Base-by-base conservation (phyloP, 1,140 invertebrate genomes). In the Drosophila micromelanica region DNA sequence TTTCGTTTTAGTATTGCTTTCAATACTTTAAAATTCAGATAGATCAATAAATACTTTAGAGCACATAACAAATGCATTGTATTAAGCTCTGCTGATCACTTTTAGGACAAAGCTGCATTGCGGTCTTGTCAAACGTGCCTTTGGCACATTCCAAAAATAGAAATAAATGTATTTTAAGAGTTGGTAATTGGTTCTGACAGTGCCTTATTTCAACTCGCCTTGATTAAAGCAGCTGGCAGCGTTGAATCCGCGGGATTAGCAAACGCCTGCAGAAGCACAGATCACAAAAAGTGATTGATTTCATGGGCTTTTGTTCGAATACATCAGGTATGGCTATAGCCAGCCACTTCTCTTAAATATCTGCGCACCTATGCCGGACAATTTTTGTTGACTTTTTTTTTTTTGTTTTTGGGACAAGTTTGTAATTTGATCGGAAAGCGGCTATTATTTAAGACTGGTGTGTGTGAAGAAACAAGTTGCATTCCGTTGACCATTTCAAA, bases 401-500 rank as follows among this genome's bases (percentile, higher is more conserved):
- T 75, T 72, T 76, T 37, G 67, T 81, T 74, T 78, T 84, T 75
- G 65, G 35, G 62, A 67, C 38, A 43, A 43, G 23, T 17, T 55
- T 43, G 54, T 46, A 73, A 80, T 80, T 84, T 63, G 59, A 65
- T 60, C 38, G 65, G 32, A 56, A 69, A 49, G 57, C 68, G 42
- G 56, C 73, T 38, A 49, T 68, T 59, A 61, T 61, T 64, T 38
- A 46, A 60, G 61, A 62, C 63, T 56, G 52, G 15, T 23, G 20
- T 23, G 49, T 65, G 77, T 73, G 46, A 46, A 46, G 52, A 91
- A 91, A 91, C 90, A 62, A 82, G 90, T 87, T 78, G 77, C 90
- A 91, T 91, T 91, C 90, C 90, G 57, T 74, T 91, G 90, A 91
- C 90, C 90, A 91, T 91, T 91, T 91, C 79, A 79, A 89, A 82